Evolutionary conservation across 2,888 invertebrate species (phyloP), one percentile per base, ranked within the genome.

Genomic region (Drosophila leonis): DNA sequence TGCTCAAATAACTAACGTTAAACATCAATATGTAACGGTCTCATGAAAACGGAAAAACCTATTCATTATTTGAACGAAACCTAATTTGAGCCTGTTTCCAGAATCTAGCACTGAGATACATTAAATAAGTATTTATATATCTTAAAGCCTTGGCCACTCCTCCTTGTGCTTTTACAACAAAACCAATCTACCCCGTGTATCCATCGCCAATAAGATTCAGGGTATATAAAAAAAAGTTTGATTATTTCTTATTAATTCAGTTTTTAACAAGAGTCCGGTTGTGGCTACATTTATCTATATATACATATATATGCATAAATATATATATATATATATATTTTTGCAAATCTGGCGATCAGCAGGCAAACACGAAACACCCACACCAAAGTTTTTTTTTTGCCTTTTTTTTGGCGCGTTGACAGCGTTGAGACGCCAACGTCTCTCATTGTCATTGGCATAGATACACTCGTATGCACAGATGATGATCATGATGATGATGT

Each of bases 361-460:
- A 15, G 35, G 15, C 51, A 35, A 49, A 13, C 46, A 55, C 15
- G 41, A 29, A 29, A 65, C 75, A 71, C 77, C 77, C 77, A 77
- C 77, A 71, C 33, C 60, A 35, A 71, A 52, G 37, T 59, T 10
- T 18, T 48, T 46, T 13, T 1, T 18, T n/a, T 48, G n/a, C n/a
- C n/a, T 48, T 31, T 31, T 18, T 52, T 52, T 52, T 52, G 64
- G 55, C 61, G 61, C 62, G 62, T 33, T 70, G 80, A 65, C 76
- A 67, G 65, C 63, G 52, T 35, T 52, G 54, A 76, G 51, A 80
- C 78, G 67, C 81, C 78, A 75, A 73, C 80, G 62, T 63, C 70
- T 76, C 78, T 81, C 82, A 81, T 83, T 69, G 82, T 78, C 82
- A 83, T 72, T 75, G 79, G 62, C 72, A 82, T 67, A 66, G 64